These are phyloP conservation scores for Mythimna albipuncta DNA, from an alignment of 2,888 invertebrate species.

Conservation along the genomic window DNA sequence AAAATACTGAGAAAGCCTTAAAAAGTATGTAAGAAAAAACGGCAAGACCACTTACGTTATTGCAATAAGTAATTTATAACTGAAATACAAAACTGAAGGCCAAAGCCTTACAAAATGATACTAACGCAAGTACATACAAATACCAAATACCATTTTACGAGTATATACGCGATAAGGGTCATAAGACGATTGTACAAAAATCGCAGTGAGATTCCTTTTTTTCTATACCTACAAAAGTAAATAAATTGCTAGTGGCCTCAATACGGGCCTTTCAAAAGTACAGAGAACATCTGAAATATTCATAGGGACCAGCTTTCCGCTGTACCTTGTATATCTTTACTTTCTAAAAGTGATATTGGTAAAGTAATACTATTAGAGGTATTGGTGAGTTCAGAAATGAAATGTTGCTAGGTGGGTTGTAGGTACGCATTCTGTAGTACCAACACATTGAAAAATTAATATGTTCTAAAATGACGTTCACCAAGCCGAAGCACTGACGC, in stretches of 20 bases:
- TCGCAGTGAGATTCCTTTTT: slow-evolving; percentile 42
- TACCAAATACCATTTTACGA: slow-evolving; percentile 50
- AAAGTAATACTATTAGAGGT: slow-evolving; percentile 45
- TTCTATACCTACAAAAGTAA: slow-evolving; percentile 58
- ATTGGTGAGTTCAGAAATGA: neutral
- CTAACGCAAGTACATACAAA: slow-evolving; percentile 32
- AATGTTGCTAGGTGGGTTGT: neutral
- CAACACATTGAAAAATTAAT: too few relatives aligned
- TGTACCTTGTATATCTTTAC: slow-evolving; percentile 59
- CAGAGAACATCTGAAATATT: slow-evolving; percentile 67
- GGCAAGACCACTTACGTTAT: slow-evolving; percentile 29
- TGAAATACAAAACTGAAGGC: slow-evolving; percentile 12
- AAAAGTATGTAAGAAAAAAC: neutral
- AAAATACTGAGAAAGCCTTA: neutral
- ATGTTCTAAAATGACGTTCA: too few relatives aligned
- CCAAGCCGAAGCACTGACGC: too few relatives aligned
- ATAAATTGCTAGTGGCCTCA: slow-evolving; percentile 67
- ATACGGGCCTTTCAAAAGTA: slow-evolving; percentile 65
- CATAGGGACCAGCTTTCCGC: slow-evolving; percentile 60
- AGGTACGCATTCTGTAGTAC: too few relatives aligned
- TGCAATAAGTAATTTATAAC: slow-evolving; percentile 31
- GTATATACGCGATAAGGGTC: slow-evolving; percentile 42
- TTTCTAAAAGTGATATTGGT: slow-evolving; percentile 41
- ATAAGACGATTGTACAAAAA: slow-evolving; percentile 55
- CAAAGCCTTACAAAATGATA: slow-evolving; percentile 26